Evolutionary conservation across 2,113 vertebrate species (phyloP).

Genomic region (Clinocottus analis): DNA sequence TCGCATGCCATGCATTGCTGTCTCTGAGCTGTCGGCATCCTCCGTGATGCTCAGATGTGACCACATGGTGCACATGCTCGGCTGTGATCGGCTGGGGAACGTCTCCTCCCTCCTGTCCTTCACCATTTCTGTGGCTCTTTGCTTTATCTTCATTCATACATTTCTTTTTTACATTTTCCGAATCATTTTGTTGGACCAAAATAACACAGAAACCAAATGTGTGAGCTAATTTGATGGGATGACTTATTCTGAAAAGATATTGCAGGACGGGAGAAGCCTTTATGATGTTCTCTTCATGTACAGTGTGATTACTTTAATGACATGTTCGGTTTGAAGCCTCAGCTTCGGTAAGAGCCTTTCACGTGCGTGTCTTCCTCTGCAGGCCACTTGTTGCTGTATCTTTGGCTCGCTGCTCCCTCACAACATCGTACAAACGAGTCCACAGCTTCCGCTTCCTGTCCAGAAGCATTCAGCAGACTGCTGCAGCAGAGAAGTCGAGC

Average conservation of each 20-base stretch:
- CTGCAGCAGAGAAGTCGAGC: too few relatives aligned
- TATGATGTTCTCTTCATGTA: background rate
- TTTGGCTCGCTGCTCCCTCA: background rate
- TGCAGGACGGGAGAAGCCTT: background rate
- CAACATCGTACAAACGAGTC: background rate
- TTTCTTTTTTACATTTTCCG: background rate
- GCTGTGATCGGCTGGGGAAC: background rate
- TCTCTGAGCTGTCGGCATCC: background rate
- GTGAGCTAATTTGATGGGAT: background rate
- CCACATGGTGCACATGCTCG: background rate
- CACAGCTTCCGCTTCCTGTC: background rate
- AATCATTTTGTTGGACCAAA: background rate
- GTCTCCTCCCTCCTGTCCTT: background rate
- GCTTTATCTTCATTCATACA: background rate
- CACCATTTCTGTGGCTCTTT: background rate
- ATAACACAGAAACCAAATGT: background rate
- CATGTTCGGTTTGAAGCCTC: background rate
- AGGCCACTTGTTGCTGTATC: background rate
- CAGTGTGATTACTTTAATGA: background rate
- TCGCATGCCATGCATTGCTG: background rate
- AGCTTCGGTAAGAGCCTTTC: background rate
- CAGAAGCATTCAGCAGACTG: background rate
- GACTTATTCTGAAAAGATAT: background rate
- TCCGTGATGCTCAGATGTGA: background rate
- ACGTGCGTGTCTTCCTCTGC: background rate